Conservation (phyloP, 35 echinoderm and acorn worm species). For the Hemicentrotus pulcherrimus region DNA sequence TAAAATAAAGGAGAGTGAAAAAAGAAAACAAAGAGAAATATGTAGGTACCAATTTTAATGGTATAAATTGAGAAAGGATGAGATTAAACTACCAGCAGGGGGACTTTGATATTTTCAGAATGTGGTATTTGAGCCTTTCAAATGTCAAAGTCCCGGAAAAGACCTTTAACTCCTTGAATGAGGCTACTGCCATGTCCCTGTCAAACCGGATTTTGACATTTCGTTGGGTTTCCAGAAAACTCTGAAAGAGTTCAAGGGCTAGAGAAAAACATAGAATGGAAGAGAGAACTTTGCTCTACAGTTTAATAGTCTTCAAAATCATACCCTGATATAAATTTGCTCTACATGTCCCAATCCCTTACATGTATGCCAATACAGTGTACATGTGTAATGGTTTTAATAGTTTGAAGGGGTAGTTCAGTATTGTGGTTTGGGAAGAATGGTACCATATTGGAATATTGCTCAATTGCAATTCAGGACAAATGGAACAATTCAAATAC, state of each 20-base stretch:
- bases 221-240: conserved; percentile 10
- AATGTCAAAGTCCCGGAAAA: background rate
- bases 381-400: too few species aligned
- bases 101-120: background rate
- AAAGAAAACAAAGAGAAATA: background rate
- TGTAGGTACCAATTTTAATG: too few species aligned
- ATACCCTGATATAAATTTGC: background rate
- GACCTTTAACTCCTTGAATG: background rate
- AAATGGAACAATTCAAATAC: too few species aligned
- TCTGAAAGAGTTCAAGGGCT: background rate
- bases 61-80: too few species aligned
- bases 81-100: too few species aligned
- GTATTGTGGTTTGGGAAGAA: too few species aligned
- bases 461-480: too few species aligned
- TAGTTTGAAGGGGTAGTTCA: too few species aligned
- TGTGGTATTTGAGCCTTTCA: background rate
- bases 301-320: background rate
- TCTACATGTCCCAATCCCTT: too few species aligned
- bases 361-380: too few species aligned
- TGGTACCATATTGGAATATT: too few species aligned
- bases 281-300: background rate
- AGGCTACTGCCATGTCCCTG: background rate
- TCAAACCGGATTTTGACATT: conserved; percentile 18
- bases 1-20: background rate
- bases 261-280: background rate